Evolutionary conservation across 1,140 invertebrate species (phyloP), one percentile per base, ranked within the genome.

Genomic region (Andrena cerasifolii): DNA sequence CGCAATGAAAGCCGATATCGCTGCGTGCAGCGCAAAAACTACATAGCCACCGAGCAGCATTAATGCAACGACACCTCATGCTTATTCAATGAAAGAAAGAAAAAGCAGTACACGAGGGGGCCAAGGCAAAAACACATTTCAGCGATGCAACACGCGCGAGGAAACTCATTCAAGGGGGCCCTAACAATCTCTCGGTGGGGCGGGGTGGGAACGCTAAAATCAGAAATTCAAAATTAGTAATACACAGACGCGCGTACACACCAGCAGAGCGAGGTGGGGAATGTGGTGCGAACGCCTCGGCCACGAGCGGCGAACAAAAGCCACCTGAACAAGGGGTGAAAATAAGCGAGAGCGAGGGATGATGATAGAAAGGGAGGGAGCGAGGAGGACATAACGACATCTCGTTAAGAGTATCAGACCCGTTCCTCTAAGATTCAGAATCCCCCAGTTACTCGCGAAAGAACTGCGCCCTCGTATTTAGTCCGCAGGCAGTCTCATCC

Each of bases 341-440:
- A 74, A 63, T 21, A 63, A 54, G 36, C 36, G 36, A 40, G 4
- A 40, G 16, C 7, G 59, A 62, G 28, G 24, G 62, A 16, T n/a
- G 47, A 16, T 31, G 28, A 49, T 40, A 58, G 28, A 59, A 66
- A 72, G 28, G 43, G 28, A 47, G 33, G 71, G 33, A 63, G 59
- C 67, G 31, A 43, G 26, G 36, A 21, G 68, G 33, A 63, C 53
- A 33, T 70, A 78, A 54, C 49, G 79, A 81, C 36, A 51, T 73
- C 62, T 82, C 61, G 67, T 49, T 83, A 76, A n/a, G 8, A 5
- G n/a, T 62, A 62, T 56, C 49, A 56, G 63, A 72, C 72, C 61
- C 33, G 14, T 67, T n/a, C 40, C 53, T 40, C 51, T 49, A 45
- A 77, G 26, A 71, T 66, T 45, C 40, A 33, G 40, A 14, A n/a